phyloP scores from a whole-genome alignment of 2,113 vertebrate genomes.

The Toxotes jaculatrix region DNA sequence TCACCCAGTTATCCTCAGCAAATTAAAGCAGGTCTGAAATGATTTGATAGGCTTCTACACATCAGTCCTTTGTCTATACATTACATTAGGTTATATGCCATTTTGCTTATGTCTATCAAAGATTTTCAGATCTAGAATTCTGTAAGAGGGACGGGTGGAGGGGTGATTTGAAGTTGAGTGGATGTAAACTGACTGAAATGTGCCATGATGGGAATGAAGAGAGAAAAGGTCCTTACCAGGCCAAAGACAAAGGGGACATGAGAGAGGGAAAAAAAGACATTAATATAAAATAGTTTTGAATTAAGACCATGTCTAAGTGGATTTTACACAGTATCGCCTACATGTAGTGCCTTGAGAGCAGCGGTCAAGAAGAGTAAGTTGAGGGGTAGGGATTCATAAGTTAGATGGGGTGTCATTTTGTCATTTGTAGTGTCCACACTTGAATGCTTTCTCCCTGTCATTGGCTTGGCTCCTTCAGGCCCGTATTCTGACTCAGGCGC shows the following conservation, averaged over 20 bases:
- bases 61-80: slow-evolving; percentile 43
- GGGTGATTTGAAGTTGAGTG: slow-evolving; percentile 51
- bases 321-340: slow-evolving; percentile 75
- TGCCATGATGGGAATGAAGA: slow-evolving; percentile 65
- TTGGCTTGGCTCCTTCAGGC: slow-evolving; percentile 71
- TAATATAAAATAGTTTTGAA: slow-evolving; percentile 48
- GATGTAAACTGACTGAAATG: slow-evolving; percentile 55
- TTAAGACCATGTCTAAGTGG: slow-evolving; percentile 62
- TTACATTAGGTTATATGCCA: slow-evolving; percentile 62
- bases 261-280: slow-evolving; percentile 28
- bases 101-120: slow-evolving; percentile 57
- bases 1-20: slow-evolving; percentile 55
- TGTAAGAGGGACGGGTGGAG: slow-evolving; percentile 31
- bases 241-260: slow-evolving; percentile 66
- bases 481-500: slow-evolving; percentile 77
- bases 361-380: slow-evolving; percentile 57
- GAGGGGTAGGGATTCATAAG: slow-evolving; percentile 59
- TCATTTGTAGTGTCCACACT: slow-evolving; percentile 61
- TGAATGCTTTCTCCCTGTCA: slow-evolving; percentile 68
- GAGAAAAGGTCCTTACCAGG: slow-evolving; percentile 63
- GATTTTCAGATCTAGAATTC: slow-evolving; percentile 42
- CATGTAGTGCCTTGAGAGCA: slow-evolving; percentile 81
- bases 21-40: slow-evolving; percentile 53
- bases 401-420: slow-evolving; percentile 57
- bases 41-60: slow-evolving; percentile 56